These are phyloP conservation scores for Troides oblongomaculatus DNA, from an alignment of 2,888 invertebrate genomes.

Conservation along the genomic window DNA sequence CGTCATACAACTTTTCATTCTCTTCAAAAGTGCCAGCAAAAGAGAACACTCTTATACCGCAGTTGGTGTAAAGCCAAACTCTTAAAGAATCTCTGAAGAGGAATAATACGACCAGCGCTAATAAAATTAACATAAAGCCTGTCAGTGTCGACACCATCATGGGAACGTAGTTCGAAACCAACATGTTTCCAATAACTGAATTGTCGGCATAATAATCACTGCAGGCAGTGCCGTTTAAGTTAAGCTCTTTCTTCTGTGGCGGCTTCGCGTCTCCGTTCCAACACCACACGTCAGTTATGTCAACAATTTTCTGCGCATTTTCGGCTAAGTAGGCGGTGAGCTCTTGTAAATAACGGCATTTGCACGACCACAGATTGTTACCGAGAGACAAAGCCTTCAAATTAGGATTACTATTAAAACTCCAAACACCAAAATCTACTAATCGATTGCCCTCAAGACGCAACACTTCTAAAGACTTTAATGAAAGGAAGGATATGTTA, in stretches of 20 bases:
- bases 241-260: slow-evolving; percentile 88
- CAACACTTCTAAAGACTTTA: slow-evolving; percentile 88
- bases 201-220: slow-evolving; percentile 92
- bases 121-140: slow-evolving; percentile 87
- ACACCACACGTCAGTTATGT: slow-evolving; percentile 89
- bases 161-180: slow-evolving; percentile 91
- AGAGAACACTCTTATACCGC: slow-evolving; percentile 90
- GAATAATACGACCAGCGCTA: slow-evolving; percentile 88
- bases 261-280: slow-evolving; percentile 87
- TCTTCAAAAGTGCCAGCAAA: slow-evolving; percentile 87
- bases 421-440: slow-evolving; percentile 89
- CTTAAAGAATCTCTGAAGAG: slow-evolving; percentile 92
- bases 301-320: slow-evolving; percentile 89
- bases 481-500: slow-evolving; percentile 88
- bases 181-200: slow-evolving; percentile 89
- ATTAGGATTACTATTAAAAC: slow-evolving; percentile 83
- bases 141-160: slow-evolving; percentile 90
- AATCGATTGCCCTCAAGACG: slow-evolving; percentile 92
- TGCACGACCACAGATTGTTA: slow-evolving; percentile 93
- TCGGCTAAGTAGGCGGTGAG: slow-evolving; percentile 90
- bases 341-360: slow-evolving; percentile 92
- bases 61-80: slow-evolving; percentile 92
- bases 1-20: slow-evolving; percentile 93
- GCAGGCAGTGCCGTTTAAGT: slow-evolving; percentile 91
- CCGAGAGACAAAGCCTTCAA: slow-evolving; percentile 88